These are phyloP conservation scores for Calameuta idolon DNA, from an alignment of 2,888 invertebrate genomes.

Conservation along the genomic window DNA sequence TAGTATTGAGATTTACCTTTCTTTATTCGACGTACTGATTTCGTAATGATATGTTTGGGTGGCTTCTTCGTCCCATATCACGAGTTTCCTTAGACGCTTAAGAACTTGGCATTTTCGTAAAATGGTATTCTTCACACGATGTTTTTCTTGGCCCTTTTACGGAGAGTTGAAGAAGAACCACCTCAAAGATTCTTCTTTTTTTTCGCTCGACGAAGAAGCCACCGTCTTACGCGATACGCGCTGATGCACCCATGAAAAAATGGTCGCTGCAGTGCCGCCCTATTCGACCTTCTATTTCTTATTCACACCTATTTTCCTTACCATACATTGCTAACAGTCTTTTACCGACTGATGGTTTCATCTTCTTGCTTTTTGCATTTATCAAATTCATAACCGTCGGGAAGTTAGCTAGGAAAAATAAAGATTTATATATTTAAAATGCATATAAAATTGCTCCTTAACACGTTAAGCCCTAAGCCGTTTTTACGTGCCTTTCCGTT, in stretches of 20 bases:
- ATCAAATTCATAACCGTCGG: no score
- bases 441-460: no score
- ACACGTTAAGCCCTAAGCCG: no score
- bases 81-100: background rate
- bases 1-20: background rate
- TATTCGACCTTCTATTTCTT: background rate
- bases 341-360: background rate
- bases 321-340: background rate
- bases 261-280: background rate
- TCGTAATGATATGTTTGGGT: background rate
- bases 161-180: background rate
- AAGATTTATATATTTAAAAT: no score
- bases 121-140: background rate
- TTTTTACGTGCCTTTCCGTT: no score
- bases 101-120: background rate
- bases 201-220: background rate
- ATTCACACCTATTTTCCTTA: background rate
- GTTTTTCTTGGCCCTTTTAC: background rate
- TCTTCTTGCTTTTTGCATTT: background rate
- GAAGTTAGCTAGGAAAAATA: no score
- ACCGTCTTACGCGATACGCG: background rate
- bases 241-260: background rate
- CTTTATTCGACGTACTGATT: background rate
- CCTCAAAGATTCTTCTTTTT: background rate
- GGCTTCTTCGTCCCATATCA: background rate